These are phyloP conservation scores for Drosophila takahashii DNA, from an alignment of 1,140 invertebrate genomes.

Conservation along the genomic window DNA sequence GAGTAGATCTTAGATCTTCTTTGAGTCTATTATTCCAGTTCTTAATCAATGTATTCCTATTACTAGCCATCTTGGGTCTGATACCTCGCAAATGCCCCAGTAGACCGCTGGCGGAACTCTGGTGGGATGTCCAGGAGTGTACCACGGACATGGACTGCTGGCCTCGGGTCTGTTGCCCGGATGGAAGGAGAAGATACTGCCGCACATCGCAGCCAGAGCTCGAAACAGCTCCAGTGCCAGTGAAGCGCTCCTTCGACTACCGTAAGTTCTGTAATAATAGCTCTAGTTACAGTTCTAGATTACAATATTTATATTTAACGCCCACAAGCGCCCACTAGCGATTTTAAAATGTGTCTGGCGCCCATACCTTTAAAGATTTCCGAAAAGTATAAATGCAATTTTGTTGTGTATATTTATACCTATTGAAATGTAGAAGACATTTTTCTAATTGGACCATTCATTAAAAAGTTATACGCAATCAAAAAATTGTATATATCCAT, in stretches of 20 bases:
- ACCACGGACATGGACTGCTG: slow-evolving; percentile 88
- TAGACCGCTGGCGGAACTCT: slow-evolving; percentile 87
- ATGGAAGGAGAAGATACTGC: slow-evolving; percentile 88
- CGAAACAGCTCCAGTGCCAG: slow-evolving; percentile 87
- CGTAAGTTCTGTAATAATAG: slow-evolving; percentile 70
- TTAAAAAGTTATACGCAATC: no score
- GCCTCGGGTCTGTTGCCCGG: slow-evolving; percentile 90
- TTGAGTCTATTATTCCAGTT: neutral
- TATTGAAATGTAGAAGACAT: no score
- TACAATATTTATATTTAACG: no score
- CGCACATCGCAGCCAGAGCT: slow-evolving; percentile 88
- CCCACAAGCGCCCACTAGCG: no score
- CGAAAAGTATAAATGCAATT: no score
- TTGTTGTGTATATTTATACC: no score
- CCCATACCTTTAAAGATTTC: no score
- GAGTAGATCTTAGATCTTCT: slow-evolving; percentile 58
- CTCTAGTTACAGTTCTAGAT: no score
- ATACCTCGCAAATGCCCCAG: slow-evolving; percentile 88
- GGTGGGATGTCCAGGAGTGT: slow-evolving; percentile 88
- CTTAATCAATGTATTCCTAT: neutral
- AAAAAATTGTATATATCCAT: no score
- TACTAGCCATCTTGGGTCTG: slow-evolving; percentile 87
- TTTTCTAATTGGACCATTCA: no score
- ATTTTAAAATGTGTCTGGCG: no score
- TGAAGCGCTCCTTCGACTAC: slow-evolving; percentile 84